These are phyloP conservation scores for Hydrolagus affinis DNA, from an alignment of 2,113 vertebrate genomes.

Conservation along the genomic window DNA sequence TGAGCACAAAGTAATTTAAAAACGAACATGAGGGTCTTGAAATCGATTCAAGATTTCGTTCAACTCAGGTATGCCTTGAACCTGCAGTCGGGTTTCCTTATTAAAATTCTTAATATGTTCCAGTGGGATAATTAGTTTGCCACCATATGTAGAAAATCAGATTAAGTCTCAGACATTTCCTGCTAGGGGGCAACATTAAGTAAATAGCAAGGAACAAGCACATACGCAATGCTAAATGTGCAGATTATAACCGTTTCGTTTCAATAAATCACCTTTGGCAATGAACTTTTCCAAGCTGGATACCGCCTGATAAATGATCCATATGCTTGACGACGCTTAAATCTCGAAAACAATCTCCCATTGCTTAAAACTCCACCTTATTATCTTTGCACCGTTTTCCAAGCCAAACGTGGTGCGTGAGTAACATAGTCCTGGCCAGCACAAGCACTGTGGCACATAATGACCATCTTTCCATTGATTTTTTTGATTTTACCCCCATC, in stretches of 20 bases:
- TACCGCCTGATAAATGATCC: neutral
- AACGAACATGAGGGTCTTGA: no score
- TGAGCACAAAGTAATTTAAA: no score
- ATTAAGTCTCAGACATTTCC: neutral
- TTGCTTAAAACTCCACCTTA: neutral
- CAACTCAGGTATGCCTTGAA: no score
- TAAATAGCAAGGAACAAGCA: neutral
- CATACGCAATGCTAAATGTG: neutral
- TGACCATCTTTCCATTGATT: neutral
- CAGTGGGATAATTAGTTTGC: neutral
- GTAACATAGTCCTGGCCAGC: neutral
- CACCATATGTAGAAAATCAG: neutral
- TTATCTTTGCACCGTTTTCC: neutral
- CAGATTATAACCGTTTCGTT: neutral
- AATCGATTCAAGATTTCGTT: no score
- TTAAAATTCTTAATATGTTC: conserved; percentile 11
- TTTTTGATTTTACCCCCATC: neutral
- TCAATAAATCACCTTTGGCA: neutral
- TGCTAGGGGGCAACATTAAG: neutral
- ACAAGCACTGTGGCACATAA: neutral
- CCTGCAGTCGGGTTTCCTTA: neutral
- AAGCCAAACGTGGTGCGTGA: neutral
- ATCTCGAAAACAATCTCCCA: neutral
- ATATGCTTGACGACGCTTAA: neutral
- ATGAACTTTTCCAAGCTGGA: neutral